phyloP scores from a whole-genome alignment of 2,113 vertebrate species.

The Notarius quadriscutis region DNA sequence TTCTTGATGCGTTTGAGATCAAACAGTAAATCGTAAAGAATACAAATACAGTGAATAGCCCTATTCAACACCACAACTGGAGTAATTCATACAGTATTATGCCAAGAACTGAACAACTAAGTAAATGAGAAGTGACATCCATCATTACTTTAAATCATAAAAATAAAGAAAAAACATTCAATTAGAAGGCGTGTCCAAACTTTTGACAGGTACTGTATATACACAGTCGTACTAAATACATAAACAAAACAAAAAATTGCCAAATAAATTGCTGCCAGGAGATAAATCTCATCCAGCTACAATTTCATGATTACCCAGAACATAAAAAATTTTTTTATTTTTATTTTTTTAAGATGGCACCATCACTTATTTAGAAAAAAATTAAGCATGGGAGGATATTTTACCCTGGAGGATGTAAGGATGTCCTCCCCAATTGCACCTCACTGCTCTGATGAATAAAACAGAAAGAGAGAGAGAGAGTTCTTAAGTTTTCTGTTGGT shows the following conservation, averaged over 20 bases:
- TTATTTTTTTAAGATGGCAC: background rate
- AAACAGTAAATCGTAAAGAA: no score
- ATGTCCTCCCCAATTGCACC: background rate
- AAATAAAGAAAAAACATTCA: no score
- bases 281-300: background rate
- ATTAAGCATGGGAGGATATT: background rate
- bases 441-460: background rate
- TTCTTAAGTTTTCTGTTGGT: background rate
- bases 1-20: no score
- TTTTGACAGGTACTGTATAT: no score
- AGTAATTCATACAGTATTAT: no score
- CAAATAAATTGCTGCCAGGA: background rate
- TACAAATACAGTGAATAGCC: no score
- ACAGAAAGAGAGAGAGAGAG: background rate
- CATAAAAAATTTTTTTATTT: background rate
- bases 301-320: background rate
- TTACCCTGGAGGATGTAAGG: background rate
- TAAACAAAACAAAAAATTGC: background rate
- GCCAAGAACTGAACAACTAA: no score
- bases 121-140: no score
- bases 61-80: no score
- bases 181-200: no score
- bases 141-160: no score
- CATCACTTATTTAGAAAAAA: background rate
- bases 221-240: no score